Evolutionary conservation across 92 coral and sea anemone species (phyloP).

Genomic region (Blastomussa wellsi): DNA sequence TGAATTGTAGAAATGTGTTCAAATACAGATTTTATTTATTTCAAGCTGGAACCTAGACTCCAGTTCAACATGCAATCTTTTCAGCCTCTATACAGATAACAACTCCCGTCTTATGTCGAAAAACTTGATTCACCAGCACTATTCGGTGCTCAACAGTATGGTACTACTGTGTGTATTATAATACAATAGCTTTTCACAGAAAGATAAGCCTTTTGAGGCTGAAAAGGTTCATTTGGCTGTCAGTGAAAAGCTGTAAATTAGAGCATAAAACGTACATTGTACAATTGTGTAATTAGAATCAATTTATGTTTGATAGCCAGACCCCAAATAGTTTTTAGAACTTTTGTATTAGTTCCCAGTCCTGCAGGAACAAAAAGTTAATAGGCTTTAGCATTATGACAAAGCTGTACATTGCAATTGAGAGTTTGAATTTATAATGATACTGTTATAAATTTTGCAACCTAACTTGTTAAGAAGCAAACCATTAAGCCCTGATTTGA

Average conservation of each 20-base stretch:
- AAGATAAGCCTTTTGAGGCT: constrained; percentile 8
- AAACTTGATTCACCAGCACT: neutral
- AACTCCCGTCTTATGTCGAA: neutral
- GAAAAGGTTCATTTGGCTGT: constrained; percentile 32
- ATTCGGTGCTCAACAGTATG: neutral
- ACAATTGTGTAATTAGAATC: constrained; percentile 31
- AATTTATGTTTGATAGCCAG: constrained; percentile 38
- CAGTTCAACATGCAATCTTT: constrained; percentile 34
- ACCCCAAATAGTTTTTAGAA: constrained; percentile 19
- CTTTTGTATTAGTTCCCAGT: neutral
- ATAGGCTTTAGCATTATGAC: neutral
- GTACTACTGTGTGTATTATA: neutral
- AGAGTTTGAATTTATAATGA: constrained; percentile 4
- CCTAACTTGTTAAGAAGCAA: neutral
- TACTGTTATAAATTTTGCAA: neutral
- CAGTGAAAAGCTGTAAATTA: constrained; percentile 41
- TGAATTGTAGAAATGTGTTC: constrained; percentile 43
- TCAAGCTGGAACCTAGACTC: constrained; percentile 18
- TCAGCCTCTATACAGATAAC: constrained; percentile 3
- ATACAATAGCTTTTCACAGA: neutral
- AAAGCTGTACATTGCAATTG: constrained; percentile 7
- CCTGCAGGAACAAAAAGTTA: neutral
- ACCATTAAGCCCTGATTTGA: neutral
- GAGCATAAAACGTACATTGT: constrained; percentile 32
- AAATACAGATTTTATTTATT: constrained; percentile 43